Base-by-base conservation (phyloP, 2,797 vertebrate genomes). In the Helicolenus hilgendorfi region DNA sequence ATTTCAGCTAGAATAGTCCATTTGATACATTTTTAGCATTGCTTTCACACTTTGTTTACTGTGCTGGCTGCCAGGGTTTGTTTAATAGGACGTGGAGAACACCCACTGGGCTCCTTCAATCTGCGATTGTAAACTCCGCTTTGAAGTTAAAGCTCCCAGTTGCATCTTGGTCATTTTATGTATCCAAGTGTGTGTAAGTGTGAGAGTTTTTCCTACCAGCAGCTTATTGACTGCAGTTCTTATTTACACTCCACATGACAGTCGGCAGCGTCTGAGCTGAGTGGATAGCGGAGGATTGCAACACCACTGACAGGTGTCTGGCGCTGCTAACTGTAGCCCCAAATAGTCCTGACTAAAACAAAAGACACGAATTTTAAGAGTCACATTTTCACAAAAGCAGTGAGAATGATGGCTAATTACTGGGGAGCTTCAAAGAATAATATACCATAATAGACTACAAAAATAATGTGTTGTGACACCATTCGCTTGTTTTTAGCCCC, bases 41-140 rank as follows among this genome's bases (percentile, higher is more conserved):
- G 22, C 41, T 74, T 91, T 87, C 31, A 76, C 58, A 83, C 83
- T 72, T 85, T 73, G 14, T 81, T 84, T 79, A 22, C 26, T 83
- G 81, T 78, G 18, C 55, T 35, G 24, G 36, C 56, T 77, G 56
- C 26, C 77, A 77, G 26, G 26, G 58, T 70, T 83, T 80, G 72
- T 84, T 71, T 62, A 67, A 15, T 24, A 62, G 22, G 15, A 81
- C n/a, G 69, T 20, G 20, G 69, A 77, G 49, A 88, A 74, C 75
- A 58, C 74, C 56, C 74, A 49, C 73, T 35, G 53, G 67, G 67
- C 64, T 65, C 68, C 64, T 80, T 75, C 22, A 79, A 55, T 79
- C 58, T 60, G 26, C 53, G 72, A 73, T 76, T 68, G 35, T 73
- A 20, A 62, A 59, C 22, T 70, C 49, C 4, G 55, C 49, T 89